These are phyloP conservation scores for Oscheius sp. DNA, from an alignment of 2,888 invertebrate species.

Conservation along the genomic window DNA sequence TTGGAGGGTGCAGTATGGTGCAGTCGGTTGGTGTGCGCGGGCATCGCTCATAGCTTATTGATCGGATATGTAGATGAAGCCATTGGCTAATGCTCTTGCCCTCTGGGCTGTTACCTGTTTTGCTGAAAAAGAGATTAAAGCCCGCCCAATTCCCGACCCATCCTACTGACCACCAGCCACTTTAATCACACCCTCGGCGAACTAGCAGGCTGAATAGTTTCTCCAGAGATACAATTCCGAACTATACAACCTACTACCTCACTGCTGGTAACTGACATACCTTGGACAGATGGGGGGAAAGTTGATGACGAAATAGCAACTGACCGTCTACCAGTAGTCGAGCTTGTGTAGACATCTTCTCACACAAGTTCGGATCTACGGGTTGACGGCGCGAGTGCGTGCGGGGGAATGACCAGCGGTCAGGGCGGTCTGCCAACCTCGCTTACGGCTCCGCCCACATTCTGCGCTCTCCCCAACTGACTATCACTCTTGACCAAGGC, in stretches of 20 bases:
- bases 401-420: slow-evolving; percentile 38
- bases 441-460: slow-evolving; percentile 14
- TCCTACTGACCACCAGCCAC: slow-evolving; percentile 23
- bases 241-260: slow-evolving; percentile 99
- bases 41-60: slow-evolving; percentile 30
- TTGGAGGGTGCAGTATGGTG: not conserved
- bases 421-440: slow-evolving; percentile 34
- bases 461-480: slow-evolving; percentile 24
- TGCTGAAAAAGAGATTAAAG: not conserved
- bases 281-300: slow-evolving; percentile 33
- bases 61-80: slow-evolving; percentile 13
- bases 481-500: slow-evolving; percentile 22
- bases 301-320: slow-evolving; percentile 9
- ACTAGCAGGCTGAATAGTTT: slow-evolving; percentile 98
- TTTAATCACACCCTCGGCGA: slow-evolving; percentile 79
- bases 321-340: slow-evolving; percentile 61
- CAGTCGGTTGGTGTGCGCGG: slow-evolving; percentile 29
- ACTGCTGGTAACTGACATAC: slow-evolving; percentile 76
- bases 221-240: slow-evolving; percentile 88
- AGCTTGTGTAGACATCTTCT: slow-evolving; percentile 52
- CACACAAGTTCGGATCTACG: slow-evolving; percentile 73
- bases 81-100: not conserved
- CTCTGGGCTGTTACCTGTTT: slow-evolving; percentile 3
- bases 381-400: slow-evolving; percentile 58
- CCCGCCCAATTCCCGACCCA: not conserved